These are phyloP conservation scores for Etheostoma nigrum DNA, from an alignment of 2,797 vertebrate genomes.

Conservation along the genomic window DNA sequence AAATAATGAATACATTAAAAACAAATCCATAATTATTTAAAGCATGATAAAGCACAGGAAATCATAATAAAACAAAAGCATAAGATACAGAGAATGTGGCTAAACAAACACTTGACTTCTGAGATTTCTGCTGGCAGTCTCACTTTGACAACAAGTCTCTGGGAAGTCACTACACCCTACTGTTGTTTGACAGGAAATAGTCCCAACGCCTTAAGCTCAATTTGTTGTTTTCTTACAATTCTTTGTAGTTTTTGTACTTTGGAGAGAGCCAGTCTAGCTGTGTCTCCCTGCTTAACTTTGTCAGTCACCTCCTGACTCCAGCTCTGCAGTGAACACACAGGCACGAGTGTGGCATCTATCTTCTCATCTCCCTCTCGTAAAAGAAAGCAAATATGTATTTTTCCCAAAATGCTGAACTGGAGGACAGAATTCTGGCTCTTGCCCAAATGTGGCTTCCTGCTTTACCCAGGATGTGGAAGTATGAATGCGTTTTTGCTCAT, in stretches of 20 bases:
- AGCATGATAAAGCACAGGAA: too few species aligned
- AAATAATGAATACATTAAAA: too few species aligned
- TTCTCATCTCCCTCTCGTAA: not conserved
- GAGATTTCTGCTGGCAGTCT: too few species aligned
- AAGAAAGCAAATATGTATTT: not conserved
- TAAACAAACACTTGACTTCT: too few species aligned
- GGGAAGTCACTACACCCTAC: not conserved
- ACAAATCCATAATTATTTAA: too few species aligned
- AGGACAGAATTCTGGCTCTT: not conserved
- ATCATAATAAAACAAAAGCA: too few species aligned
- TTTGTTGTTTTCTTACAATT: not conserved
- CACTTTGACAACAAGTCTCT: not conserved
- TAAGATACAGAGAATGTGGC: too few species aligned
- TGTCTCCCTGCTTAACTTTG: not conserved
- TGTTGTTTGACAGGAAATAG: slow-evolving; percentile 3
- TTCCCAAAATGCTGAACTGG: not conserved
- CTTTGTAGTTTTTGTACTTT: not conserved
- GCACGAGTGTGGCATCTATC: not conserved
- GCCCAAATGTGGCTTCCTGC: not conserved
- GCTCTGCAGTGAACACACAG: not conserved
- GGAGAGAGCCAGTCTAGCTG: not conserved
- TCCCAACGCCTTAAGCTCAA: not conserved
- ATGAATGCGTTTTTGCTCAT: not conserved
- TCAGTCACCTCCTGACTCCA: not conserved
- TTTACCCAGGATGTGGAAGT: not conserved